phyloP scores from a whole-genome alignment of 1,140 invertebrate genomes.

The Drosophila kanapiae region DNA sequence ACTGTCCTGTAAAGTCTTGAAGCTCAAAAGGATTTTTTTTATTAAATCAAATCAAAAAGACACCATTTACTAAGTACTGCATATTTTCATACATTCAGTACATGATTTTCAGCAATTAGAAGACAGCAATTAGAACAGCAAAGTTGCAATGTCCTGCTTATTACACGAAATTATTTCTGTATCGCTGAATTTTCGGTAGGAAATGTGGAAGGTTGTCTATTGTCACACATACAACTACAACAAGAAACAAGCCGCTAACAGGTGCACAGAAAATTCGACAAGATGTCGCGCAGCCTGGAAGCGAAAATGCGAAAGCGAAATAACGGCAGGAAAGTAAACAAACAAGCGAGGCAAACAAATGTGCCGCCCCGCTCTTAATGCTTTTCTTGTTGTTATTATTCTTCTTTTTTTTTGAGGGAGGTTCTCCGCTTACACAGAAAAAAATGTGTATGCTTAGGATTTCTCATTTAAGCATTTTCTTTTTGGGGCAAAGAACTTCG shows the following conservation, averaged over 20 bases:
- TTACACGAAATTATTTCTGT: not conserved
- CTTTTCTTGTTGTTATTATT: slow-evolving; percentile 24
- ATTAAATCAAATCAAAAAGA: no score
- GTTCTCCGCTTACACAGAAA: not conserved
- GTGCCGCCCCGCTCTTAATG: slow-evolving; percentile 7
- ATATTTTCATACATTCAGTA: no score
- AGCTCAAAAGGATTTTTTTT: no score
- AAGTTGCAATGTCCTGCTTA: no score
- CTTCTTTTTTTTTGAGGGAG: slow-evolving; percentile 28
- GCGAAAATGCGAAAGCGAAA: slow-evolving; percentile 38
- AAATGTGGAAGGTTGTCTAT: not conserved
- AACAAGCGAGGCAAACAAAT: slow-evolving; percentile 45
- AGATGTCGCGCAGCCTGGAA: slow-evolving; percentile 14
- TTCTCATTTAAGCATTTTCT: not conserved
- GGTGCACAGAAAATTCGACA: slow-evolving; percentile 55
- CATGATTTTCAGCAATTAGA: no score
- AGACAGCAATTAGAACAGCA: no score
- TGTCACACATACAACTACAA: slow-evolving; percentile 67
- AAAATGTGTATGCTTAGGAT: not conserved
- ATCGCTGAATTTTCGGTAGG: not conserved
- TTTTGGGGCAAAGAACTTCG: not conserved
- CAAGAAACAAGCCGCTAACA: slow-evolving; percentile 64
- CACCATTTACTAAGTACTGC: no score
- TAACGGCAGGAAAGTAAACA: slow-evolving; percentile 56
- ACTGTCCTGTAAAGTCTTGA: no score